phyloP scores from a whole-genome alignment of 1,140 invertebrate species.

The Chrysopa pallens region DNA sequence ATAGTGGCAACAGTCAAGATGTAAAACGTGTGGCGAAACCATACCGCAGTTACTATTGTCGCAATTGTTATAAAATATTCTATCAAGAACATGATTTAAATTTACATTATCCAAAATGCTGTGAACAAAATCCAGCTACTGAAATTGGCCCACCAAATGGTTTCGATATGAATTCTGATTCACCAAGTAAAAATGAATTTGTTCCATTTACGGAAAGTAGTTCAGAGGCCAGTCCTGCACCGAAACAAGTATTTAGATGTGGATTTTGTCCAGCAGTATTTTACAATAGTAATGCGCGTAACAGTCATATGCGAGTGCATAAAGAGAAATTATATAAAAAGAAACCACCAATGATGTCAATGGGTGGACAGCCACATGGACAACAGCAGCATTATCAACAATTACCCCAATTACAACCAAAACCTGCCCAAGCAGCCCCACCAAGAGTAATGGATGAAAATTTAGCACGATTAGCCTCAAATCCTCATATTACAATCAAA shows the following conservation, averaged over 20 bases:
- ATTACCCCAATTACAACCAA: no score
- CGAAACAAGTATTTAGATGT: not conserved
- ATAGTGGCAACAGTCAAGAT: no score
- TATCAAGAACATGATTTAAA: not conserved
- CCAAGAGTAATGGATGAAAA: not conserved
- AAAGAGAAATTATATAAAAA: not conserved
- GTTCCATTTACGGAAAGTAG: no score
- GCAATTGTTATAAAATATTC: not conserved
- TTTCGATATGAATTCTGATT: no score
- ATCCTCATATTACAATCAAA: not conserved
- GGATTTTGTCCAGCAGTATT: not conserved
- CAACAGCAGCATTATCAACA: no score
- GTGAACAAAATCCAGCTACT: no score
- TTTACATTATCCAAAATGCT: not conserved
- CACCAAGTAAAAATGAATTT: no score
- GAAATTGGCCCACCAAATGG: no score
- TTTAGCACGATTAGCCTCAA: not conserved
- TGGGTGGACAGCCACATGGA: no score
- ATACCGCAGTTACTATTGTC: not conserved
- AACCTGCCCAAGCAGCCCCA: not conserved
- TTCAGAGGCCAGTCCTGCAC: no score
- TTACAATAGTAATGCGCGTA: not conserved
- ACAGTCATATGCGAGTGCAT: not conserved
- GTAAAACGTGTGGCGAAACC: not conserved
- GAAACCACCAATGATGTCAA: not conserved